Evolutionary conservation across 2,113 vertebrate species (phyloP), one percentile per base, ranked within the genome.

Genomic region (Corythornis cristatus): DNA sequence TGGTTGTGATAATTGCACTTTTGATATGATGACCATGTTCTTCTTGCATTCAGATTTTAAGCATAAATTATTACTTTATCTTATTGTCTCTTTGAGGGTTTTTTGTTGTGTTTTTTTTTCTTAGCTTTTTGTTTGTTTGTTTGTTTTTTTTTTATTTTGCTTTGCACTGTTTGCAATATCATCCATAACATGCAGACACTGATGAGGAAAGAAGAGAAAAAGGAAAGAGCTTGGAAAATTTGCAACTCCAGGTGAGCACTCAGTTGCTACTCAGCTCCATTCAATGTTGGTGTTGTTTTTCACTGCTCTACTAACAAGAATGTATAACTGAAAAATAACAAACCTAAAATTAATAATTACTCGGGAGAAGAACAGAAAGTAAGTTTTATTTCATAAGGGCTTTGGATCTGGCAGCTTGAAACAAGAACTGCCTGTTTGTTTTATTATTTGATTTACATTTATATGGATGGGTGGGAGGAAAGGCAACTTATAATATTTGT

Each of bases 371-470:
- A 82, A 73, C 56, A 72, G 40, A 66, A 87, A 85, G 50, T 62
- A 97, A 88, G 56, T 95, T 97, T 95, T 89, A 74, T 96, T 96
- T 66, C 88, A 86, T 72, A 57, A 89, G 18, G 35, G 43, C 82
- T 96, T 94, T 64, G 58, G 61, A 94, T 53, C 71, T 96, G 96
- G 94, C 90, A 96, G 68, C 46, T 90, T 71, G 78, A 96, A 94
- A 78, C 75, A 92, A 84, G 96, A 98, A 90, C 95, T 97, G 95
- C 86, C 58, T n/a, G 61, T 90, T 95, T 96, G 84, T 82, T 97
- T 97, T 95, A 83, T 95, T 94, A 83, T 94, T 97, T 93, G 75
- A 71, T 95, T 97, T 97, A 97, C 96, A 97, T 96, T 97, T 97
- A 96, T 94, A 22, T 60, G 80, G 65, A 88, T 95, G 95, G 72